Base-by-base conservation (phyloP, 2,113 vertebrate species). In the Phaethon lepturus region DNA sequence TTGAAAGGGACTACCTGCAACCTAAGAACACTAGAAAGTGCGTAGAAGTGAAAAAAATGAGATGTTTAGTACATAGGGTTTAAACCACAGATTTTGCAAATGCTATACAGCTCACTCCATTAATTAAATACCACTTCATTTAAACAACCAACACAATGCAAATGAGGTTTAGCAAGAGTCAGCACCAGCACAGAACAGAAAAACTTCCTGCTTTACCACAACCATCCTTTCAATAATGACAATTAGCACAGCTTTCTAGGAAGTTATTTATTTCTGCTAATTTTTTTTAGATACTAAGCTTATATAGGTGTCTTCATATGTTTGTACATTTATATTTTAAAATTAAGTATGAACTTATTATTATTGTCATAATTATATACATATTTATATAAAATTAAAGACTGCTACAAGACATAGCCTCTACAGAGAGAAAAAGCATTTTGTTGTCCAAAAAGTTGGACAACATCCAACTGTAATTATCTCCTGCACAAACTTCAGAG, bases 51-150 rank as follows among this genome's bases (percentile, higher is more conserved):
- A 14, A 31, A 87, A 77, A 86, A 86, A 18, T 3, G 0, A 76
- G 11, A 87, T 28, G 44, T 28, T 91, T 63, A 11, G 83, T 53
- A 40, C 16, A 7, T 2, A 26, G 74, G 16, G 50, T n/a, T 74
- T 35, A 89, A 95, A 86, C 45, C 72, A 90, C 68, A 77, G 38
- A 31, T 28, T 77, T 64, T 38, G 33, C 11, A 90, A 73, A 74
- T 11, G 20, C 47, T 74, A 5, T 26, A 40, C 6, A 13, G n/a
- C 68, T 74, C 6, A 33, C 17, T 67, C 52, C 42, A 52, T 52
- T 26, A 86, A 86, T 38, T 74, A 93, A 90, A 73, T 6, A 81
- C 19, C 29, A 52, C 25, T 40, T 38, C 15, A 47, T 13, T 63
- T 47, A 81, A 78, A 56, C 16, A 52, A 68, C 28, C n/a, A 67